phyloP scores from a whole-genome alignment of 2,113 vertebrate species.

The Thymallus thymallus region DNA sequence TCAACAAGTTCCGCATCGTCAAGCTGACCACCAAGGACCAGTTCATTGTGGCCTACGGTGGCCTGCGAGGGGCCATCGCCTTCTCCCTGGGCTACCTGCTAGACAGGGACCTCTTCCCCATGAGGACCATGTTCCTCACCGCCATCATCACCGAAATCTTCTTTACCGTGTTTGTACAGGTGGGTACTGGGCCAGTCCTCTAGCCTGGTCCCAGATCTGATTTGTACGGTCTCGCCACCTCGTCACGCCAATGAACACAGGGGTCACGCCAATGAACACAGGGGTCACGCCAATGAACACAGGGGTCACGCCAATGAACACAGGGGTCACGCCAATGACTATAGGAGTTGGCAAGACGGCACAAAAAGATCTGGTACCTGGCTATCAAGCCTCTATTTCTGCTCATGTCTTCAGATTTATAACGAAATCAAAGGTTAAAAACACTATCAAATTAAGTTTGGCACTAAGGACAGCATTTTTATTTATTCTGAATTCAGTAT shows the following conservation, averaged over 20 bases:
- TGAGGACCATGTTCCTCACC: conserved; percentile 91
- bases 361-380: too few relatives aligned
- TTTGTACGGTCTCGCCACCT: background rate
- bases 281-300: too few relatives aligned
- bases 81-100: conserved; percentile 96
- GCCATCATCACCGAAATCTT: conserved; percentile 98
- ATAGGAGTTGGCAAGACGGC: too few relatives aligned
- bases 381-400: too few relatives aligned
- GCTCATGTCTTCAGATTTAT: too few relatives aligned
- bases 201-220: too few relatives aligned
- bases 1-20: conserved; percentile 97
- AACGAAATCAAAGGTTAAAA: too few relatives aligned
- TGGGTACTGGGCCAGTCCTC: conserved; percentile 44
- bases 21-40: conserved; percentile 97
- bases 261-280: too few relatives aligned
- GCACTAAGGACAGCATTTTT: background rate
- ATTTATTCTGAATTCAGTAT: background rate
- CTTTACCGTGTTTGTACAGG: conserved; percentile 99
- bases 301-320: too few relatives aligned
- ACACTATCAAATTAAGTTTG: too few relatives aligned
- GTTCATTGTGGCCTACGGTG: conserved; percentile 96
- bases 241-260: too few relatives aligned
- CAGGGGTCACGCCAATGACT: too few relatives aligned
- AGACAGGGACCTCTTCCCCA: conserved; percentile 68
- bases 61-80: conserved; percentile 94